phyloP scores from a whole-genome alignment of 2,888 invertebrate species.

The Cephus spinipes region DNA sequence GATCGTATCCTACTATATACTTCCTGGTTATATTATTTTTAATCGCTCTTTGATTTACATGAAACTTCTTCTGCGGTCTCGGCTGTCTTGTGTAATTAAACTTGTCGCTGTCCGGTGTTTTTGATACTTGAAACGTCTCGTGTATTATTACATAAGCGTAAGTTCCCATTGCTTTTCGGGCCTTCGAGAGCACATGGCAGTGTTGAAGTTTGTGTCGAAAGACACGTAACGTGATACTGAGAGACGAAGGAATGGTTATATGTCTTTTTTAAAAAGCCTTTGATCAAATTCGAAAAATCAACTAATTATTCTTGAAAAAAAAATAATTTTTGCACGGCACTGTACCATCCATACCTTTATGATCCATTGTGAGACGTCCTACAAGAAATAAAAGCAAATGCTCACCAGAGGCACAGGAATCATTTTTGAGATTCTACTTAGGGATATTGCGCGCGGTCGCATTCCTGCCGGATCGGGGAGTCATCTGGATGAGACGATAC shows the following conservation, averaged over 20 bases:
- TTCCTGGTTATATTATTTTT: neutral
- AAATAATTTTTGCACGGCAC: neutral
- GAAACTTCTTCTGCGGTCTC: neutral
- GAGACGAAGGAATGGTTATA: neutral
- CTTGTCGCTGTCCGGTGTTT: constrained; percentile 17
- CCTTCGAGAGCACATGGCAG: neutral
- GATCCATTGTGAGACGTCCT: constrained; percentile 8
- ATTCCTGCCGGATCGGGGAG: constrained; percentile 44
- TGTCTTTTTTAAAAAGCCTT: neutral
- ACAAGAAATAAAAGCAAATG: neutral
- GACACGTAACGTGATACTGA: neutral
- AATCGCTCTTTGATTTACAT: neutral
- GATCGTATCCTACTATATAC: neutral
- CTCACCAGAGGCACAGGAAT: constrained; percentile 17
- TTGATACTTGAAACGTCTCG: constrained; percentile 14
- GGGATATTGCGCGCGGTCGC: constrained; percentile 40
- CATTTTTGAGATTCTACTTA: constrained; percentile 30
- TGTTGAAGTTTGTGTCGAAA: neutral
- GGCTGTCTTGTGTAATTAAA: constrained; percentile 14
- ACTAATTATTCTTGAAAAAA: neutral
- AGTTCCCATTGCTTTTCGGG: neutral
- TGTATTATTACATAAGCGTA: neutral
- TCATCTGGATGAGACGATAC: constrained; percentile 52
- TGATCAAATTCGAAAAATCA: neutral
- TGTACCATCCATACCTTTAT: constrained; percentile 2